Conservation (phyloP, 2,888 invertebrate species). For the Laspeyria flexula region DNA sequence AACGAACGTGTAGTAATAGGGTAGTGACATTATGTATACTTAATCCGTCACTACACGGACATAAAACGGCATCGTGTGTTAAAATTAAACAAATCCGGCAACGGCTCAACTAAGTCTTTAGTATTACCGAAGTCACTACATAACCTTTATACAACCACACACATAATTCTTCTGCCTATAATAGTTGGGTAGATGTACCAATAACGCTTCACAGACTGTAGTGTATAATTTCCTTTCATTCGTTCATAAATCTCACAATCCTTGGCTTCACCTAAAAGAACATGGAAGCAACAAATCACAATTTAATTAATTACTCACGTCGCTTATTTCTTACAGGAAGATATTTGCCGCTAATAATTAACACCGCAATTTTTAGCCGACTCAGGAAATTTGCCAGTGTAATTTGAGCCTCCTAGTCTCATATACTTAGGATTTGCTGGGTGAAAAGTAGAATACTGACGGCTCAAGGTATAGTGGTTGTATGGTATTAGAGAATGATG, state of each 20-base stretch:
- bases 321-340: conserved; percentile 36
- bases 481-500: conserved; percentile 50
- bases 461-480: conserved; percentile 40
- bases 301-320: conserved; percentile 30
- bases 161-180: no score
- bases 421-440: not conserved
- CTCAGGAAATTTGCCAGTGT: conserved; percentile 21
- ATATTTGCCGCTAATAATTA: conserved; percentile 31
- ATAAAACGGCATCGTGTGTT: no score
- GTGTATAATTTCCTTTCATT: not conserved
- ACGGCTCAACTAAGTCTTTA: no score
- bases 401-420: conserved; percentile 15
- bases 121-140: no score
- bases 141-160: no score
- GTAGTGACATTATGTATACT: no score
- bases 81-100: no score
- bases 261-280: not conserved
- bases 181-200: no score
- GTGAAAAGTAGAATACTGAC: not conserved
- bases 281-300: conserved; percentile 4
- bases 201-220: no score
- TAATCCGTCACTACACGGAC: no score
- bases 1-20: no score
- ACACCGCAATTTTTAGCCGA: conserved; percentile 24
- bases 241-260: not conserved